Percentiles rank a stretch among this genome's conserved stretches.
These are phyloP conservation scores for Laothoe populi DNA, from an alignment of 2,888 invertebrate genomes.

Conservation along the genomic window DNA sequence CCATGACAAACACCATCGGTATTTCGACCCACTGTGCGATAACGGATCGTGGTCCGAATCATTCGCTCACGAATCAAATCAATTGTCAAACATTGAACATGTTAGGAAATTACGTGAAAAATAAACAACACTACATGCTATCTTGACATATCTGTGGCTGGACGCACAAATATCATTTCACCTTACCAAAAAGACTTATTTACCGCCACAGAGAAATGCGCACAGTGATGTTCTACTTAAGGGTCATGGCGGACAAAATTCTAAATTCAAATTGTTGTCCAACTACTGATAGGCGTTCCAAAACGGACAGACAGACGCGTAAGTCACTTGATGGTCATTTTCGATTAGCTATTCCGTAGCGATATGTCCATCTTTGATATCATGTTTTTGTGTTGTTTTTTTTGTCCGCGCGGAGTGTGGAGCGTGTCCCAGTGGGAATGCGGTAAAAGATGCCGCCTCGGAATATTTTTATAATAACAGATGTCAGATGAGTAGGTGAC, in stretches of 20 bases:
- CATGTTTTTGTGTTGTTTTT: slow-evolving; percentile 26
- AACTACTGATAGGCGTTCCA: slow-evolving; percentile 26
- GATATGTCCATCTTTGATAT: slow-evolving; percentile 27
- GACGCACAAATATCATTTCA: slow-evolving; percentile 26
- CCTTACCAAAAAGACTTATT: background rate
- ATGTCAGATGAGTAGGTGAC: background rate
- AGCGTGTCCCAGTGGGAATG: slow-evolving; percentile 19
- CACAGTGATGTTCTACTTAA: slow-evolving; percentile 6
- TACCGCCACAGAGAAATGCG: background rate
- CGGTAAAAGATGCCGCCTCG: slow-evolving; percentile 9
- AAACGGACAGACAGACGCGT: slow-evolving; percentile 35
- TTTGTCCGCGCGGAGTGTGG: slow-evolving; percentile 16
- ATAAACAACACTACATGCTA: slow-evolving; percentile 29
- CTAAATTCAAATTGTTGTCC: background rate
- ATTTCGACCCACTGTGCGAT: slow-evolving; percentile 10
- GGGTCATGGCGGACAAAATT: background rate
- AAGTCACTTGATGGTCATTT: slow-evolving; percentile 35
- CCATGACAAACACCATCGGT: slow-evolving; percentile 8
- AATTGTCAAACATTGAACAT: slow-evolving; percentile 30
- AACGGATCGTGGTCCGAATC: slow-evolving; percentile 22
- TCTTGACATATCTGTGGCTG: slow-evolving; percentile 36
- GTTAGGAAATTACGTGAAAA: slow-evolving; percentile 26
- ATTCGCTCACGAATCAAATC: slow-evolving; percentile 25
- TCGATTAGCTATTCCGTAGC: slow-evolving; percentile 29
- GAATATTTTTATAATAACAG: background rate